Base-by-base conservation (phyloP, 2,113 vertebrate genomes). In the Neomonachus schauinslandi region DNA sequence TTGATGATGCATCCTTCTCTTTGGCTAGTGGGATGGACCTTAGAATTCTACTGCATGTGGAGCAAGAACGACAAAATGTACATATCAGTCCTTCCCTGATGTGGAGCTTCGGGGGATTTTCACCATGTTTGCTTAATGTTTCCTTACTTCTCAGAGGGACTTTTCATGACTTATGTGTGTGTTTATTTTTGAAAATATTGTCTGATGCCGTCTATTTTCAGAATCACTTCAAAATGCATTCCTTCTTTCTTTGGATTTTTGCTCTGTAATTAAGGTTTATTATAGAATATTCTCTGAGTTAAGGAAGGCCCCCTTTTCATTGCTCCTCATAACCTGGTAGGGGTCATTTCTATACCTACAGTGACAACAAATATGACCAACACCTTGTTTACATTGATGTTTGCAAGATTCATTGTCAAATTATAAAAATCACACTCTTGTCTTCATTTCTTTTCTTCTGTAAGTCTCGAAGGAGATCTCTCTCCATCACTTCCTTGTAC, bases 361-460 rank as follows among this genome's bases (percentile, higher is more conserved):
- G 42, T 6, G 13, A 15, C 36, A 82, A 71, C 55, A 79, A 7
- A 57, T 11, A 59, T 4, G 5, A 63, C 7, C 86, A 36, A 79
- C 9, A 21, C 4, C 8, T 77, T 9, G 28, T 42, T 88, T 51
- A 86, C 21, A 59, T 69, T 19, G 2, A 46, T 31, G 67, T 79
- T 61, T 46, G 36, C 33, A 92, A 84, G 67, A 53, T 87, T 94
- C 26, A 85, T 63, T 92, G 55, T 5, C 19, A 82, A 13, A 71
- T 87, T 84, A 82, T 53, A 71, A 88, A 94, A 49, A 31, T 36
- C 61, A 69, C 22, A n/a, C 7, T 53, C 22, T 46, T 39, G 22
- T 72, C 24, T 86, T 97, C 79, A 98, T 94, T 19, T 96, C 57
- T 97, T 92, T 95, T 98, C 96, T 36, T 98, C 39, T 95, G 18